Evolutionary conservation across 2,888 invertebrate genomes (phyloP), one percentile per base, ranked within the genome.

Genomic region (Pilophorus perplexus): DNA sequence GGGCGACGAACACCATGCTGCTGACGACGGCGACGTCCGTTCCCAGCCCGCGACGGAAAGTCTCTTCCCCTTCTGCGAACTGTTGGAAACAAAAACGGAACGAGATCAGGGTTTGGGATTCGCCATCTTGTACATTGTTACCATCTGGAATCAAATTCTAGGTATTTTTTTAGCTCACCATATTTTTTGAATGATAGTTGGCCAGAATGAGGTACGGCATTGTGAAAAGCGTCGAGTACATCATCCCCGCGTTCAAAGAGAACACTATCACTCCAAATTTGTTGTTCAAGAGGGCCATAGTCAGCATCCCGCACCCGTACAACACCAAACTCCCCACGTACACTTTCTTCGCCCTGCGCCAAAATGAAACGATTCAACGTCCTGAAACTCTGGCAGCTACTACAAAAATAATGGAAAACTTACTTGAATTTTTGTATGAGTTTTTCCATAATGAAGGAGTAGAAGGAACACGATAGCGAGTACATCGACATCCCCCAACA

Each of bases 171-270:
- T n/a, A n/a, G 74, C 83, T 83, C 80, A 94, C 96, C 80, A 85
- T 87, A 73, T 90, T 89, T 68, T 86, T 86, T n/a, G 92, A 87
- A 76, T 97, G 96, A 77, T 96, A 97, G 76, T 93, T 90, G 3
- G 97, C 96, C 25, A 97, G 86, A 62, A 97, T 81, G 33, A 96
- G 80, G 75, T 95, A 97, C 1, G 96, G 96, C 93, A 97, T 93
- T 8, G 96, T 97, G 78, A 97, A 97, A 23, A 97, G 82, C 0
- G 96, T 96, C 12, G 96, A 94, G 78, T 97, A 97, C 93, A 96
- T 94, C 50, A 97, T 87, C 1, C 97, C 96, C 1, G 96, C 94
- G 0, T 93, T 88, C 85, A 93, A 91, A 71, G 95, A 93, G 77
- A 93, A 92, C 40, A 93, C 75, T 42, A 94, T 85, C 0, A 93